phyloP scores from a whole-genome alignment of 2,888 invertebrate genomes.

The Eupsilia transversa region DNA sequence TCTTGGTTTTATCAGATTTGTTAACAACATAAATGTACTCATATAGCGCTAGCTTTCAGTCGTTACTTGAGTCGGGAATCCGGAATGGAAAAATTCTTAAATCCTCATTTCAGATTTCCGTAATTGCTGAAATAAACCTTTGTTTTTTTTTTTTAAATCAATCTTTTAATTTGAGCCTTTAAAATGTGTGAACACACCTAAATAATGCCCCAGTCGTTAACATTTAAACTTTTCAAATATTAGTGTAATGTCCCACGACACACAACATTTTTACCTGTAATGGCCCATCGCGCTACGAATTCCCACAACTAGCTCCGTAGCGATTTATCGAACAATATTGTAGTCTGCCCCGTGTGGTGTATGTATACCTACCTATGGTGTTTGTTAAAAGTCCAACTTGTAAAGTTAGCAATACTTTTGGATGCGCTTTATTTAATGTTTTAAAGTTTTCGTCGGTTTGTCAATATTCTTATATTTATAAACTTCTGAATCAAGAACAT shows the following conservation, averaged over 20 bases:
- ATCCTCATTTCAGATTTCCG: neutral
- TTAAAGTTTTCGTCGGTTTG: neutral
- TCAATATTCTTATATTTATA: neutral
- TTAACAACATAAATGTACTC: neutral
- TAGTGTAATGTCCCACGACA: constrained; percentile 28
- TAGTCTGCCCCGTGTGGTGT: constrained; percentile 51
- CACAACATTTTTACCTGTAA: constrained; percentile 61
- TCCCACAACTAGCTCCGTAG: constrained; percentile 62
- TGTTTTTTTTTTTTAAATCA: neutral
- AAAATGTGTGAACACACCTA: neutral
- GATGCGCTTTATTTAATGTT: constrained; percentile 45
- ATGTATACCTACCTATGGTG: constrained; percentile 12
- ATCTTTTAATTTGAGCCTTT: neutral
- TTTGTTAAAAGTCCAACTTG: constrained; percentile 56
- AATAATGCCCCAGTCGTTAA: neutral
- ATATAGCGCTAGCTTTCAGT: neutral
- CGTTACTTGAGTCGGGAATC: neutral
- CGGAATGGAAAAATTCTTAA: neutral
- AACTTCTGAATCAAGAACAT: neutral
- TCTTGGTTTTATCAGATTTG: constrained; percentile 22
- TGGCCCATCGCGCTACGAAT: constrained; percentile 64
- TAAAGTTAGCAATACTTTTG: constrained; percentile 35
- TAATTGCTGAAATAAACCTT: neutral
- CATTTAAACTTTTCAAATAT: constrained; percentile 29
- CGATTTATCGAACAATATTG: constrained; percentile 72